Evolutionary conservation across 2,888 invertebrate genomes (phyloP), one percentile per base, ranked within the genome.

Genomic region (Dione vanillae): DNA sequence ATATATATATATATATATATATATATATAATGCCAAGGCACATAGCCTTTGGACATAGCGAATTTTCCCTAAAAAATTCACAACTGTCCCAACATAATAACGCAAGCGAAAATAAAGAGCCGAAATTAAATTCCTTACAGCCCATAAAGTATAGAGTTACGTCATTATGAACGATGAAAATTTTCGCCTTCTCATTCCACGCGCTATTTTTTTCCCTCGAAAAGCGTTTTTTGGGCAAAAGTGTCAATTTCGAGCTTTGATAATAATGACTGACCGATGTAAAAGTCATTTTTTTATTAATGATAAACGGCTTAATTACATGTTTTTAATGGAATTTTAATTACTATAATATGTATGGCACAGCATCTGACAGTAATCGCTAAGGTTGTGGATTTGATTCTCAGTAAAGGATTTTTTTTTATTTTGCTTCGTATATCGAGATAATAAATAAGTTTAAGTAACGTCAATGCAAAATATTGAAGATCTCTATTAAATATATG

Each of bases 131-230:
- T 91, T 90, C 90, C 86, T 79, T 77, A 78, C 81, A 79, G 81
- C 82, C 85, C 86, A 86, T 90, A 91, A 89, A 89, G 86, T 92
- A 89, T 92, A 85, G 88, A 85, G 87, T 92, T 91, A 91, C 92
- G 86, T 91, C 89, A 91, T 92, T 91, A 91, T 79, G 76, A 78
- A 72, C 70, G 76, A 77, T 80, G 79, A 81, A 80, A 83, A 82
- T 82, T 83, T 83, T 80, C 74, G 74, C 77, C 78, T 79, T 77
- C 72, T 75, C 74, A 69, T 61, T 73, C 67, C 40, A 67, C 67
- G 70, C 69, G 69, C 71, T 64, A 45, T 69, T 58, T 73, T 73
- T 72, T 71, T 54, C 7, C 40, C 51, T 41, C 51, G 10, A 56
- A 72, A 71, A 65, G 56, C 69, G 70, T 76, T 65, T 69, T 69